phyloP scores from a whole-genome alignment of 2,888 invertebrate genomes.

The Leucophora obtusa region DNA sequence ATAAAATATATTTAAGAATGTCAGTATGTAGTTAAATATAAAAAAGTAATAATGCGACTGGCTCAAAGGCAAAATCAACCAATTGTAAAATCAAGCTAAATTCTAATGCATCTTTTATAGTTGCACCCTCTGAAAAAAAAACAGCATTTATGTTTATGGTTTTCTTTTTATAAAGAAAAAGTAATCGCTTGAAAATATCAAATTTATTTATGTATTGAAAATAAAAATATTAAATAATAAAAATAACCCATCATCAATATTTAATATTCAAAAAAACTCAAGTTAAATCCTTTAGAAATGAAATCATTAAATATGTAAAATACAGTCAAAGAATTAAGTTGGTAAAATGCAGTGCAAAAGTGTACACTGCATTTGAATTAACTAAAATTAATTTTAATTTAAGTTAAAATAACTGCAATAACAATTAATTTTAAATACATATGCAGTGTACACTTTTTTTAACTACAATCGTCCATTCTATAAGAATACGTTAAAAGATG shows the following conservation, averaged over 20 bases:
- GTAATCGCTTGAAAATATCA: slow-evolving; percentile 4
- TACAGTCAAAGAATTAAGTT: no score
- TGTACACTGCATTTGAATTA: no score
- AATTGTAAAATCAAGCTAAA: slow-evolving; percentile 52
- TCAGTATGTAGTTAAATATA: neutral
- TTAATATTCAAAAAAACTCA: neutral
- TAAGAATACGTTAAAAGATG: no score
- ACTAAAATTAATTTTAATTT: no score
- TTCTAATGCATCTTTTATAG: slow-evolving; percentile 33
- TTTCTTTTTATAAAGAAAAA: neutral
- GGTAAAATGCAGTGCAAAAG: no score
- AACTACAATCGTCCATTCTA: no score
- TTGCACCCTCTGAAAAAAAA: neutral
- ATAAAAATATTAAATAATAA: neutral
- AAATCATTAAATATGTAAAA: neutral
- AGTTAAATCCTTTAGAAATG: neutral
- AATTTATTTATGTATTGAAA: neutral
- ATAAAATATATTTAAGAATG: neutral
- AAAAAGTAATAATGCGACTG: slow-evolving; percentile 2
- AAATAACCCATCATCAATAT: neutral
- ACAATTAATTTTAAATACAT: no score
- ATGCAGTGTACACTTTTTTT: no score
- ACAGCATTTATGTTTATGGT: neutral
- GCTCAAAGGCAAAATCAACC: slow-evolving; percentile 46
- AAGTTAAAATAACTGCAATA: no score